These are phyloP conservation scores for Pandion haliaetus DNA, from an alignment of 2,113 vertebrate genomes.

Conservation along the genomic window DNA sequence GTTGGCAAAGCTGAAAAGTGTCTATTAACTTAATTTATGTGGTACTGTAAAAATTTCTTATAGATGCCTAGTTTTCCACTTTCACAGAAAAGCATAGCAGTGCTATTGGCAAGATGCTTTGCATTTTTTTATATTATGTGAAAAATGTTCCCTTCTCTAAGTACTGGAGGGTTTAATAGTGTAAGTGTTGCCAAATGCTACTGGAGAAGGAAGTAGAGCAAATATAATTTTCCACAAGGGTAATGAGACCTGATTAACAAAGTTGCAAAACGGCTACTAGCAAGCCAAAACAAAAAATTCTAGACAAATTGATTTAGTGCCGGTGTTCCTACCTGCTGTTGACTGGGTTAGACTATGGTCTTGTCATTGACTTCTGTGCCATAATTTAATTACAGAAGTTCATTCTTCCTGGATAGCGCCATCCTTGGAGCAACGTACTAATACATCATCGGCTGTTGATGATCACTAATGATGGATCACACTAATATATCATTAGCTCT, in stretches of 20 bases:
- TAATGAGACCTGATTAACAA: slow-evolving; percentile 37
- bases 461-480: slow-evolving; percentile 69
- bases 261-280: slow-evolving; percentile 6
- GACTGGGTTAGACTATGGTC: not conserved
- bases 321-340: not conserved
- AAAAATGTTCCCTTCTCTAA: not conserved
- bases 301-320: slow-evolving; percentile 3
- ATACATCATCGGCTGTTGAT: slow-evolving; percentile 67
- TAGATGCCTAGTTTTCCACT: not conserved
- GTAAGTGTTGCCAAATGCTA: not conserved
- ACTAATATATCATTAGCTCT: slow-evolving; percentile 68
- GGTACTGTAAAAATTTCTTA: not conserved
- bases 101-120: not conserved
- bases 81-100: not conserved
- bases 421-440: slow-evolving; percentile 51
- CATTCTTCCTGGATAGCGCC: slow-evolving; percentile 42
- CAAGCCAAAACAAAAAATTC: not conserved
- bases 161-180: not conserved
- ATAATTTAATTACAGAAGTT: slow-evolving; percentile 45
- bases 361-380: not conserved
- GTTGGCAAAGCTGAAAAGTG: not conserved
- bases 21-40: not conserved
- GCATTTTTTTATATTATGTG: not conserved
- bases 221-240: slow-evolving; percentile 20
- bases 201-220: not conserved